Evolutionary conservation across 2,113 vertebrate genomes (phyloP).

Genomic region (Epinephelus cyanopodus): DNA sequence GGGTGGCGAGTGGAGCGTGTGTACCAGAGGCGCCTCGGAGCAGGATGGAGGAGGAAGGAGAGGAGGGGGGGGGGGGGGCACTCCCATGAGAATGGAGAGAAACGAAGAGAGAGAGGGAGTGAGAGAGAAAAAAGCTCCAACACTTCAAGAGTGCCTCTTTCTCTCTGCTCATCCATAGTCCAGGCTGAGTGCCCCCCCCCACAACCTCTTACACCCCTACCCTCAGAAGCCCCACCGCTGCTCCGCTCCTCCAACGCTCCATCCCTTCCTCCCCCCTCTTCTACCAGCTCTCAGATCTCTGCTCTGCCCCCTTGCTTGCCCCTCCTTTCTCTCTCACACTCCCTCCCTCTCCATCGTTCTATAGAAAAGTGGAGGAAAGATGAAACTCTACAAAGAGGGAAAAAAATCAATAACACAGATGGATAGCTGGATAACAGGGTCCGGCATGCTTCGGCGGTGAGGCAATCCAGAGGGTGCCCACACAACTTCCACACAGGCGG

Average conservation of each 20-base stretch:
- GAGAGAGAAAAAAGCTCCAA: conserved; percentile 61
- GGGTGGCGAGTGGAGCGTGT: conserved; percentile 79
- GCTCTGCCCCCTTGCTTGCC: conserved; percentile 65
- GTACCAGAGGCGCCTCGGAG: conserved; percentile 84
- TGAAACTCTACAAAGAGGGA: conserved; percentile 85
- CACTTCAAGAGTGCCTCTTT: conserved; percentile 74
- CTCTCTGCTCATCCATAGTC: conserved; percentile 75
- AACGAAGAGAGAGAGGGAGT: conserved; percentile 61
- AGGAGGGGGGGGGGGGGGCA: conserved; percentile 13
- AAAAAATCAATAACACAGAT: conserved; percentile 88
- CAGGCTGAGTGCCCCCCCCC: conserved; percentile 67
- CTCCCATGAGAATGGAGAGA: too few species aligned
- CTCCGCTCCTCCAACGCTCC: conserved; percentile 45
- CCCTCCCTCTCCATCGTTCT: conserved; percentile 71
- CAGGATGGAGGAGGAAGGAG: conserved; percentile 76
- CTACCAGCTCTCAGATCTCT: conserved; percentile 79
- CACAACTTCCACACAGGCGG: conserved; percentile 85
- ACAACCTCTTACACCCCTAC: conserved; percentile 69
- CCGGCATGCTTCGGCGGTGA: conserved; percentile 84
- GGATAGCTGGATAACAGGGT: conserved; percentile 87
- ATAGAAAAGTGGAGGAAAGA: conserved; percentile 85
- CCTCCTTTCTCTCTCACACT: conserved; percentile 64
- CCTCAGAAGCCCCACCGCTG: conserved; percentile 71
- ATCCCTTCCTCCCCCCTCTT: conserved; percentile 23
- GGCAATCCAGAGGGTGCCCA: conserved; percentile 87